Base-by-base conservation (phyloP, 2,888 invertebrate species). In the Lepeophtheirus nordmannii region DNA sequence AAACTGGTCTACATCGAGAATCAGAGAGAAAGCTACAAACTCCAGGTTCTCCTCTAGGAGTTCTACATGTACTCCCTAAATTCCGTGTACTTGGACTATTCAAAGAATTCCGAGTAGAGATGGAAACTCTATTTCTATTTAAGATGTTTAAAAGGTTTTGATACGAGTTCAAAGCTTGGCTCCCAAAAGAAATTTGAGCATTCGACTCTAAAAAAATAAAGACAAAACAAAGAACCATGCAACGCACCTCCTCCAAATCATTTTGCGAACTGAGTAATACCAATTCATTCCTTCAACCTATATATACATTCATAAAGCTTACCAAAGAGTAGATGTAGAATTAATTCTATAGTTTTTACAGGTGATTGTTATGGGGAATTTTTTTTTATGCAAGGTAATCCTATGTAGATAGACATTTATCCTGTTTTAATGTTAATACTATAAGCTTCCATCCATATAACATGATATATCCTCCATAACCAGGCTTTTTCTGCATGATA, bases 21-120 rank as follows among this genome's bases (percentile, higher is more conserved):
- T 63, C 63, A 1, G 10, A 46, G 20, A 63, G 46, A 53, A 37
- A 63, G 20, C 20, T 22, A 38, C 63, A 63, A 12, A 53, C 53
- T n/a, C 63, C 63, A n/a, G 20, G 62, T 20, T 62, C 20, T 22
- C 62, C 62, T 20, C 17, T 46, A 1, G 53, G 53, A 17, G 53
- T 46, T 46, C 1, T 46, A 17, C 53, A 46, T 5, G 3, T 2
- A 17, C 53, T 46, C 8, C 53, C 53, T n/a, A 8, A 46, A 17
- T 46, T 46, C 17, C 53, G 53, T 14, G 17, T 17, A 17, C 53
- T 46, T 17, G 17, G n/a, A 17, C 53, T 46, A 17, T 46, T 46
- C 5, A 14, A 17, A 17, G 53, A n/a, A 17, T 46, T 46, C 5
- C 53, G 53, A 17, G 53, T 46, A n/a, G 53, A 46, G 8, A 46